phyloP scores from a whole-genome alignment of 2,888 invertebrate species.

The Pyrocoelia pectoralis region DNA sequence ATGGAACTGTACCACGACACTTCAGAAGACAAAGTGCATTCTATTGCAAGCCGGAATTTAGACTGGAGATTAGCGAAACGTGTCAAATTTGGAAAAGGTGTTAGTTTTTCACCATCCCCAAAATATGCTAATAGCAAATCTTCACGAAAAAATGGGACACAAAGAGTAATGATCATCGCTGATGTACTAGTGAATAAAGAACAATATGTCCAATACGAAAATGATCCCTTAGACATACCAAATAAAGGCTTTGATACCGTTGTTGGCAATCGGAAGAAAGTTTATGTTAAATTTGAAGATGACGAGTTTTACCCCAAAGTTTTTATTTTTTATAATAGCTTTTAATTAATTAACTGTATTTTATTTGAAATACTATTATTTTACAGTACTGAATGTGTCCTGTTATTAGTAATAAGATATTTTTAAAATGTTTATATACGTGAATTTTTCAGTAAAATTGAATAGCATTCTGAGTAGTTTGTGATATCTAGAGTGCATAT shows the following conservation, averaged over 20 bases:
- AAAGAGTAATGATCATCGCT: conserved; percentile 50
- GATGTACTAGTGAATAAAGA: conserved; percentile 49
- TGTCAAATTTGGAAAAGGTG: conserved; percentile 49
- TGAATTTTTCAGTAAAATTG: no score
- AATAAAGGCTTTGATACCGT: conserved; percentile 49
- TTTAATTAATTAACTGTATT: no score
- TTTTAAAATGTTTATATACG: no score
- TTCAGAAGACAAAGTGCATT: conserved; percentile 39
- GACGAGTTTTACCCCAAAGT: conserved; percentile 55
- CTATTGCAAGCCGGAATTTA: conserved; percentile 48
- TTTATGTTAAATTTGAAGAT: conserved; percentile 55
- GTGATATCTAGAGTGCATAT: no score
- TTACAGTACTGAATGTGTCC: no score
- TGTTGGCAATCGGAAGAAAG: conserved; percentile 43
- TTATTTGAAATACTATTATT: no score
- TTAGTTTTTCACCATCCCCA: conserved; percentile 50
- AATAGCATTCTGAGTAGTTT: no score
- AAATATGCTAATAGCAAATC: conserved; percentile 47
- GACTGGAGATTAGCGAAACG: conserved; percentile 47
- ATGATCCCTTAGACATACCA: conserved; percentile 46
- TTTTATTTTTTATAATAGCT: conserved; percentile 44
- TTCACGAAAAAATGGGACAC: conserved; percentile 38
- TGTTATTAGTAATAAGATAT: no score
- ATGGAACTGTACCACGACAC: conserved; percentile 48
- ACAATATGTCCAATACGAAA: conserved; percentile 24